A percentile compares a stretch with the other conserved stretches of the same genome.
phyloP scores from a whole-genome alignment of 2,113 vertebrate genomes.

The Peromyscus californicus region DNA sequence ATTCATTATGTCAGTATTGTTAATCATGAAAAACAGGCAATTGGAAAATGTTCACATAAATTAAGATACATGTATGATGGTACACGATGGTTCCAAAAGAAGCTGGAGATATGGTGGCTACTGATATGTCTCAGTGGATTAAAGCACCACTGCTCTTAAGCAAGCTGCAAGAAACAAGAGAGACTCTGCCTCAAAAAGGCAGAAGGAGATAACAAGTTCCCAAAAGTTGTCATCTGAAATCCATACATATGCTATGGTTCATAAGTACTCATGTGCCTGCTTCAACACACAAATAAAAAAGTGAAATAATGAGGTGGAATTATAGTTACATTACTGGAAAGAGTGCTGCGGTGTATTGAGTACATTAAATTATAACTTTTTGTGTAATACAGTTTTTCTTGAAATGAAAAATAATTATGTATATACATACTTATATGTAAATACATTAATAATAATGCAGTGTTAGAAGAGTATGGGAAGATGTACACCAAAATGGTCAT shows the following conservation, averaged over 20 bases:
- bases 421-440: background rate
- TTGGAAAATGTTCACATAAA: background rate
- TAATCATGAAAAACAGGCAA: background rate
- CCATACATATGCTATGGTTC: too few species aligned
- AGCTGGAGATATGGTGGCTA: background rate
- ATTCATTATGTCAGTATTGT: background rate
- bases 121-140: too few species aligned
- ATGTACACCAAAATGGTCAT: rapidly evolving
- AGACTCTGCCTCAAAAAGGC: background rate
- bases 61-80: rapidly evolving
- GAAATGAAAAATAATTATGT: background rate
- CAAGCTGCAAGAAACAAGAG: background rate
- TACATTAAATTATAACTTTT: background rate
- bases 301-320: background rate
- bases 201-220: background rate
- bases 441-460: background rate
- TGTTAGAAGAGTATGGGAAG: background rate
- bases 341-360: background rate
- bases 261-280: background rate
- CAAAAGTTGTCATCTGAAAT: background rate
- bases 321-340: background rate
- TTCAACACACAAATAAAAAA: background rate
- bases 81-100: background rate
- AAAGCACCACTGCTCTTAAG: background rate
- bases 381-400: background rate